Evolutionary conservation across 2,888 invertebrate genomes (phyloP).

Genomic region (Stenodema calcarata): DNA sequence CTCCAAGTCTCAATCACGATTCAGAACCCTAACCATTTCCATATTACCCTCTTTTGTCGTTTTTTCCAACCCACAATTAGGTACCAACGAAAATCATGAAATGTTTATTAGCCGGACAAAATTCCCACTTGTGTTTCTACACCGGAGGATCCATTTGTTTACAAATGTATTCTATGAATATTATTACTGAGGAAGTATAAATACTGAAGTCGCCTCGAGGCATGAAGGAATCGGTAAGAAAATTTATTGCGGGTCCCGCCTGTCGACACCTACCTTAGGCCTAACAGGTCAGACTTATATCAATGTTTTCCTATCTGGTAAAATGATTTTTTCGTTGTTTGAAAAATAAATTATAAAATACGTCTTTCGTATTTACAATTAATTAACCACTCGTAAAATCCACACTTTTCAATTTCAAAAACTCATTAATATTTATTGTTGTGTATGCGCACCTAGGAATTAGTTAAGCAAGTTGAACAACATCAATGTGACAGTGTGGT

Average conservation of each 20-base stretch:
- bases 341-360: background rate
- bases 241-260: constrained; percentile 36
- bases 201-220: constrained; percentile 45
- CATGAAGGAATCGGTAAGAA: constrained; percentile 26
- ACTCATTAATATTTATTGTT: no score
- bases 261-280: constrained; percentile 39
- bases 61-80: background rate
- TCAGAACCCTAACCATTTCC: background rate
- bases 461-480: no score
- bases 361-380: background rate
- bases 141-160: constrained; percentile 39
- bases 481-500: no score
- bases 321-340: background rate
- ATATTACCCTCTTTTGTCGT: background rate
- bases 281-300: constrained; percentile 1
- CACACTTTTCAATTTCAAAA: no score
- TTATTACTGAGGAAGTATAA: constrained; percentile 41
- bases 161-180: constrained; percentile 50
- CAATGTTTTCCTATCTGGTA: background rate
- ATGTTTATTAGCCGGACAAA: constrained; percentile 43
- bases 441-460: no score
- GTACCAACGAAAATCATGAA: constrained; percentile 24
- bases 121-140: constrained; percentile 44
- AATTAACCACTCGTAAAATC: background rate
- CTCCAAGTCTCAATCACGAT: background rate